Evolutionary conservation across 2,888 invertebrate species (phyloP), one percentile per base, ranked within the genome.

Genomic region (Myopa tessellatipennis): DNA sequence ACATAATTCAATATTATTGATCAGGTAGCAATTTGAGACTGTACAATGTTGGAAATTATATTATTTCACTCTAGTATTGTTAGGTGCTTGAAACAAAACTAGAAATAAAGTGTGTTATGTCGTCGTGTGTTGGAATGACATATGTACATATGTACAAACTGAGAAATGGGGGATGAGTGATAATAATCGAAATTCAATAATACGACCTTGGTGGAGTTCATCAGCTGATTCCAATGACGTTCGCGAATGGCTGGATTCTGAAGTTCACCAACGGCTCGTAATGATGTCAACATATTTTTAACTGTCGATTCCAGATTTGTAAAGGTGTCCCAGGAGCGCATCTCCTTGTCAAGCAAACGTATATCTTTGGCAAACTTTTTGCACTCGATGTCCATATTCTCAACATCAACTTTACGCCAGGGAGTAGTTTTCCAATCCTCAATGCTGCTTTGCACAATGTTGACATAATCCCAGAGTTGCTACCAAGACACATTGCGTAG

Each of bases 371-470:
- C 96, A 89, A 98, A 98, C 87, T 98, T 97, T 88, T 98, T 98
- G 89, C 98, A 98, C 89, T 98, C 98, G 83, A 98, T 96, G 86
- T 98, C 98, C 98, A 98, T 98, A 85, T 98, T 97, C 90, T 98
- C 98, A 61, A 98, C 98, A 86, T 98, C 98, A 79, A 98, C 97
- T 88, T 97, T 96, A 77, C 96, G 92, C 98, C 98, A 98, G 0
- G 96, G 96, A 0, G 98, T 98, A 1, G 95, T 97, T 89, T 98
- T 98, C 98, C 98, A 98, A 87, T 98, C 97, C 85, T 97, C 95
- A 78, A 98, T 96, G 85, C 96, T 95, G 4, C 96, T 95, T 82
- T 93, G 93, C 3, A 98, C 97, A 82, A 98, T 96, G 85, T 92
- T 92, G 12, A 95, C 94, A 87, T 98, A 98, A 90, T 98, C 98